Evolutionary conservation across 1,140 invertebrate species (phyloP).

Genomic region (Paramacrobiotus metropolitanus): DNA sequence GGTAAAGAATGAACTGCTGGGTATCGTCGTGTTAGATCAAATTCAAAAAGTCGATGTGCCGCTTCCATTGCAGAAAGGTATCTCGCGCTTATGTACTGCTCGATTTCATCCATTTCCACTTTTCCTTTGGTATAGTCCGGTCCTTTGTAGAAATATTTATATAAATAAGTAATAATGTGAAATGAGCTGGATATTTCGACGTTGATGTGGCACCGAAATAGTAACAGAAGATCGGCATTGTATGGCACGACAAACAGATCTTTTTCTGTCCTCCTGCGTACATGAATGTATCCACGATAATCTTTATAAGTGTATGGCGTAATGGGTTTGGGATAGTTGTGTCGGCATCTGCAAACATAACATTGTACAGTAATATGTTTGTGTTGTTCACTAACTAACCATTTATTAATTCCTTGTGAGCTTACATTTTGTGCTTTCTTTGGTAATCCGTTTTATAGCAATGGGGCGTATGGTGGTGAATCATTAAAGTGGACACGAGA

Average conservation of each 20-base stretch:
- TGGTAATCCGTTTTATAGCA: too few relatives aligned
- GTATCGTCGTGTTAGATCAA: constrained; percentile 7
- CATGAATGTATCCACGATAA: constrained; percentile 5
- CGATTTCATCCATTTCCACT: constrained; percentile 12
- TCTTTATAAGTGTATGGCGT: constrained; percentile 7
- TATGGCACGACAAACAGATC: constrained; percentile 14
- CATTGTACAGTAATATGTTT: constrained; percentile 1
- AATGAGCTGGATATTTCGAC: constrained; percentile 14
- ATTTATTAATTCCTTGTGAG: too few relatives aligned
- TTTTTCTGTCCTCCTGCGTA: constrained; percentile 10
- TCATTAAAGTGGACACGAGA: too few relatives aligned
- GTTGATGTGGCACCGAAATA: constrained; percentile 14
- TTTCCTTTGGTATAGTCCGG: constrained; percentile 11
- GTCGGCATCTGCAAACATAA: constrained; percentile 8
- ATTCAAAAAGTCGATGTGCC: constrained; percentile 11
- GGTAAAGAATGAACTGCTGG: constrained; percentile 10
- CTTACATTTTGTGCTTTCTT: too few relatives aligned
- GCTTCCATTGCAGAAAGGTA: constrained; percentile 12
- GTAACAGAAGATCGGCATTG: constrained; percentile 10
- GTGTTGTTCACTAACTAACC: constrained; percentile 8
- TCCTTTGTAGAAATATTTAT: constrained; percentile 14
- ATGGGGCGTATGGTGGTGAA: too few relatives aligned
- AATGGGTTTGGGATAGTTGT: constrained; percentile 12
- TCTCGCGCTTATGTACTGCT: constrained; percentile 8
- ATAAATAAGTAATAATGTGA: constrained; percentile 12